Conservation (phyloP, 1,140 invertebrate genomes). For the Danaus melanippus region DNA sequence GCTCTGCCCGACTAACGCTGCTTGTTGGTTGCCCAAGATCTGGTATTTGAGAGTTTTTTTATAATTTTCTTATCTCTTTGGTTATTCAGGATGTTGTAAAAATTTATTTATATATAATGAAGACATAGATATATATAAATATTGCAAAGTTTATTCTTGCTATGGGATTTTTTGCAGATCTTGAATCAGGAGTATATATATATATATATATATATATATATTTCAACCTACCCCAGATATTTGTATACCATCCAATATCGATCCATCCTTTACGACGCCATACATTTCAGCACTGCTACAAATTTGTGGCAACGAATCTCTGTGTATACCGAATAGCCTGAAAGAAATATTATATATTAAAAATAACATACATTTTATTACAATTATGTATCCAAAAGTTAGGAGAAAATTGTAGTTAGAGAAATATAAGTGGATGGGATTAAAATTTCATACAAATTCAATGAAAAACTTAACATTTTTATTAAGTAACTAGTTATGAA, state of each 20-base stretch:
- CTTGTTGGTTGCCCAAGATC: constrained; percentile 96
- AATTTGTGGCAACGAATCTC: constrained; percentile 87
- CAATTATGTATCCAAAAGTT: background rate
- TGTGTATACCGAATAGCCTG: constrained; percentile 83
- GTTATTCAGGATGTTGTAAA: too few relatives aligned
- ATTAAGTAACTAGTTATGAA: too few relatives aligned
- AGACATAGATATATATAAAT: too few relatives aligned
- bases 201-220: constrained; percentile 5
- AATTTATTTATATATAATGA: too few relatives aligned
- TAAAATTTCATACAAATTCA: too few relatives aligned
- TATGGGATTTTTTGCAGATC: too few relatives aligned
- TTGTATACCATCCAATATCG: constrained; percentile 82
- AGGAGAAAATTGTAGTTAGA: too few relatives aligned
- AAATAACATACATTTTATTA: background rate
- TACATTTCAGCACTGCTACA: constrained; percentile 91
- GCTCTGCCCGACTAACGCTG: constrained; percentile 94
- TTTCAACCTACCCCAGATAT: constrained; percentile 85
- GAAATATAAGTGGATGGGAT: too few relatives aligned
- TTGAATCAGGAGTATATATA: background rate
- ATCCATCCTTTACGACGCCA: constrained; percentile 79
- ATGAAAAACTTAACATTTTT: too few relatives aligned
- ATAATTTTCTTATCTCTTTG: too few relatives aligned
- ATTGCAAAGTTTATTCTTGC: too few relatives aligned
- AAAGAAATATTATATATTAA: constrained; percentile 71
- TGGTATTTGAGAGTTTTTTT: constrained; percentile 48